Percentiles rank a stretch among this genome's conserved stretches.
phyloP scores from a whole-genome alignment of 2,113 vertebrate genomes.

The Pholis gunnellus region DNA sequence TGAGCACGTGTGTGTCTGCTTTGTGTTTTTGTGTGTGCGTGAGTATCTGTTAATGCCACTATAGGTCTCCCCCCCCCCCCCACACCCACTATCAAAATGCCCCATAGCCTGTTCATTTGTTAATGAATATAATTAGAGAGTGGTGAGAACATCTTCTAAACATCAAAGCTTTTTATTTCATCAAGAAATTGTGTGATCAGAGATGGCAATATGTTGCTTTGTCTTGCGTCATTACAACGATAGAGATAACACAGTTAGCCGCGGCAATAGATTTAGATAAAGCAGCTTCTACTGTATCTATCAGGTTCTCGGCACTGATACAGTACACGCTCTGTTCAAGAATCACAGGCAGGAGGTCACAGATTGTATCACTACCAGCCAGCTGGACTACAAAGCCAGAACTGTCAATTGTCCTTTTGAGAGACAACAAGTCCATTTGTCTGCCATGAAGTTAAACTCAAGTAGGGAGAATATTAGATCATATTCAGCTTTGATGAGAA shows the following conservation, averaged over 20 bases:
- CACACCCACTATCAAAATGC: conserved; percentile 25
- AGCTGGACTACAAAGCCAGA: conserved; percentile 5
- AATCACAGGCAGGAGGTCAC: conserved; percentile 31
- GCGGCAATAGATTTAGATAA: conserved; percentile 24
- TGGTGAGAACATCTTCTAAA: conserved; percentile 38
- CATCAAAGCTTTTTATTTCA: conserved; percentile 62
- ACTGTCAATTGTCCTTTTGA: background rate
- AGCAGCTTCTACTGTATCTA: conserved; percentile 2
- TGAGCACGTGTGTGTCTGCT: background rate
- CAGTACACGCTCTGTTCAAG: background rate
- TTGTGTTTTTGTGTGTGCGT: background rate
- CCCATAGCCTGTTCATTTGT: conserved; percentile 47
- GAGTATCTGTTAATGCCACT: conserved; percentile 14
- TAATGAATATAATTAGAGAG: conserved; percentile 67
- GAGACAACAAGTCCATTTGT: conserved; percentile 1
- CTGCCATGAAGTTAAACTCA: background rate
- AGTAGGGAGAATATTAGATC: background rate
- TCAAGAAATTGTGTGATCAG: conserved; percentile 36
- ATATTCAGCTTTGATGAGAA: background rate
- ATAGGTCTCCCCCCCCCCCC: background rate
- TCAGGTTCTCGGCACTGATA: conserved; percentile 7
- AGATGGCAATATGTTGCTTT: conserved; percentile 62
- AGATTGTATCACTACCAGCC: conserved; percentile 2
- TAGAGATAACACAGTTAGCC: conserved; percentile 14
- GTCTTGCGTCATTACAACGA: conserved; percentile 61